A percentile compares a stretch with the other conserved stretches of the same genome.
Evolutionary conservation across 2,113 vertebrate genomes (phyloP).

Genomic region (Ovis aries): ARS-UI_Ramb_v3.0 NC_056055.1:136312501-136313000

Average conservation of each 20-base stretch:
- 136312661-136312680: neutral
- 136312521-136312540: neutral
- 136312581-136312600: neutral
- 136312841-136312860: neutral
- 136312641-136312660: neutral
- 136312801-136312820: neutral
- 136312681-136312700: neutral
- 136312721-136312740: neutral
- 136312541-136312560: neutral
- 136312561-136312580: neutral
- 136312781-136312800: neutral
- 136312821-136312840: neutral
- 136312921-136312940: neutral
- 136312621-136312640: neutral
- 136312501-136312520: neutral
- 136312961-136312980: neutral
- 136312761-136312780: neutral
- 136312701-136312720: neutral
- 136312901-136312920: neutral
- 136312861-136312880: neutral
- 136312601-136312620: neutral
- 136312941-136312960: neutral
- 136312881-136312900: neutral
- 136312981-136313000: fast-evolving
- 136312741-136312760: neutral